A percentile compares a stretch with the other conserved stretches of the same genome.
These are phyloP conservation scores for mouse (Mus musculus) DNA, from an alignment of 2,113 vertebrate genomes.

Conservation along the genomic window DNA sequence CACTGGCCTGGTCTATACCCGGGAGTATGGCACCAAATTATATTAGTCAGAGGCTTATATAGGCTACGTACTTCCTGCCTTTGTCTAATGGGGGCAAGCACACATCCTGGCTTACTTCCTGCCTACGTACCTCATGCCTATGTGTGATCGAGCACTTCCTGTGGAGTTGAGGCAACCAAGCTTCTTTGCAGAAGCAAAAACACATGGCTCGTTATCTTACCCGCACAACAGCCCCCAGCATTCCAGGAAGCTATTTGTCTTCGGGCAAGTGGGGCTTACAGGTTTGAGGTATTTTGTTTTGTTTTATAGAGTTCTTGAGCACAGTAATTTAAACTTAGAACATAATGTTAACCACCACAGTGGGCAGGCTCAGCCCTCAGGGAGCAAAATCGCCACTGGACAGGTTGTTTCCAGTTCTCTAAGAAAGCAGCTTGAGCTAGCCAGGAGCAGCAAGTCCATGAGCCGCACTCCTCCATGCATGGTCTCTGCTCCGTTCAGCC, in stretches of 20 bases:
- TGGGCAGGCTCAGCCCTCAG: not conserved
- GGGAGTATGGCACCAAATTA: too few relatives aligned
- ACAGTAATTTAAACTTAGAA: not conserved
- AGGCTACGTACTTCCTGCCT: not conserved
- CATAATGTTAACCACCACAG: not conserved
- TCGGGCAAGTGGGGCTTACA: not conserved
- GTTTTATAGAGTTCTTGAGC: too few relatives aligned
- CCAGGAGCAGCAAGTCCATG: too few relatives aligned
- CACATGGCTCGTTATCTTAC: not conserved
- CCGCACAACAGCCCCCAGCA: not conserved
- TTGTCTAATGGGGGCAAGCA: not conserved
- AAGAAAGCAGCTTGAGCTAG: too few relatives aligned
- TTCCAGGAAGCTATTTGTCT: not conserved
- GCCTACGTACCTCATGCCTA: not conserved
- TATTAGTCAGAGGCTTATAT: too few relatives aligned
- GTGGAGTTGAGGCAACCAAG: not conserved
- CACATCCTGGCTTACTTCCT: not conserved
- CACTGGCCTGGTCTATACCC: not conserved
- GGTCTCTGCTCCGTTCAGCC: not conserved
- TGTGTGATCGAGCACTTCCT: not conserved
- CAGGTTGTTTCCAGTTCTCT: not conserved
- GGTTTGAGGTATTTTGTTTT: not conserved
- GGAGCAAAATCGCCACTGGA: not conserved
- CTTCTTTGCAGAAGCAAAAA: not conserved
- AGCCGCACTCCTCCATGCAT: not conserved